Evolutionary conservation across 2,888 invertebrate genomes (phyloP).

Genomic region (Meteorus cinctellus): DNA sequence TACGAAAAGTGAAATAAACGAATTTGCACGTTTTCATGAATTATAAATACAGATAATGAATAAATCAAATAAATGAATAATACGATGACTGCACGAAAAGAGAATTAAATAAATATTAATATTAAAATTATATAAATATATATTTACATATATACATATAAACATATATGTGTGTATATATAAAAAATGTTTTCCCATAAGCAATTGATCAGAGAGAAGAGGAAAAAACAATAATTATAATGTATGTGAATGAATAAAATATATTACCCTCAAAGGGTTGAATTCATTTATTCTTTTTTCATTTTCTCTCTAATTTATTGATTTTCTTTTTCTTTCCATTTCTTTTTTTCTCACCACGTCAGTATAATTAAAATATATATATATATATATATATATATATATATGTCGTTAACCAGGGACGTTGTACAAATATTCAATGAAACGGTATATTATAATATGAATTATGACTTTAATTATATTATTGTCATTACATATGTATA

Average conservation of each 20-base stretch:
- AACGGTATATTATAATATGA: background rate
- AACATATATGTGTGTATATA: background rate
- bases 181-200: background rate
- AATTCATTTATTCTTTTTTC: background rate
- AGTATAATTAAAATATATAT: background rate
- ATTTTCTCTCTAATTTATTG: background rate
- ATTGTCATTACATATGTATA: background rate
- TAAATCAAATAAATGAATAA: background rate
- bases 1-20: background rate
- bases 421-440: slow-evolving; percentile 12
- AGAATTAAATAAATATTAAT: slow-evolving; percentile 8
- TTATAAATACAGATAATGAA: slow-evolving; percentile 1
- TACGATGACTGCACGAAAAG: background rate
- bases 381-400: background rate
- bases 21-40: background rate
- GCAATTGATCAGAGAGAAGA: background rate
- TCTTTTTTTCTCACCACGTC: background rate
- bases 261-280: background rate
- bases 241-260: slow-evolving; percentile 2
- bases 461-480: background rate
- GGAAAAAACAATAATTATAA: background rate
- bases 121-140: slow-evolving; percentile 1
- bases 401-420: background rate
- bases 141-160: background rate
- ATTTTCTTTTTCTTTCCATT: background rate